Conservation (phyloP, 2,888 invertebrate species). For the Idaea dimidiata region DNA sequence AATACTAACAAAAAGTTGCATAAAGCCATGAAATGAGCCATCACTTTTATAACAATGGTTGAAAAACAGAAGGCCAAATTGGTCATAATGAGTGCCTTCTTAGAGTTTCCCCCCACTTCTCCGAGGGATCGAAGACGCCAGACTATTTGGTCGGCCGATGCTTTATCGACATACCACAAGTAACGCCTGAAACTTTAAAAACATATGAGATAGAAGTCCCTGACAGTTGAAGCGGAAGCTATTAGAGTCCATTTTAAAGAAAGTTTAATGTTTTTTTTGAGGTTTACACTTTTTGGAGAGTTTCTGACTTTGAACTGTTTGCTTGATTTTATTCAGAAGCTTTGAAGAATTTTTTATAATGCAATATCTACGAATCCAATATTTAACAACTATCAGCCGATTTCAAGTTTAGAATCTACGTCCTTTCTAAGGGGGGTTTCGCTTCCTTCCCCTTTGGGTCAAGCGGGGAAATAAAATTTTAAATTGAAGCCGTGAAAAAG, state of each 20-base stretch:
- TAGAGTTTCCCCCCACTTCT: slow-evolving; percentile 39
- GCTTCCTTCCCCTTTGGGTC: slow-evolving; percentile 60
- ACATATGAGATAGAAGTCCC: no score
- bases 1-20: slow-evolving; percentile 57
- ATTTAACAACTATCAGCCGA: background rate
- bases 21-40: slow-evolving; percentile 68
- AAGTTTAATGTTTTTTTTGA: no score
- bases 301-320: no score
- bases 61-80: slow-evolving; percentile 68
- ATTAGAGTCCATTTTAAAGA: no score
- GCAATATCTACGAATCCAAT: no score
- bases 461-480: slow-evolving; percentile 74
- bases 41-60: slow-evolving; percentile 41
- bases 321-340: no score
- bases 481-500: slow-evolving; percentile 74
- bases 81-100: slow-evolving; percentile 75
- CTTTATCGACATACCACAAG: no score
- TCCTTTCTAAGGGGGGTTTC: slow-evolving; percentile 2
- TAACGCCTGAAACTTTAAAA: no score
- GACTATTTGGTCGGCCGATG: background rate
- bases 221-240: no score
- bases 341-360: no score
- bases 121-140: slow-evolving; percentile 8
- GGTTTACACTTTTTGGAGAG: no score
- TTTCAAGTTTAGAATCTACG: background rate